phyloP scores from a whole-genome alignment of 1,140 invertebrate genomes.

The Cyclargus thomasi region DNA sequence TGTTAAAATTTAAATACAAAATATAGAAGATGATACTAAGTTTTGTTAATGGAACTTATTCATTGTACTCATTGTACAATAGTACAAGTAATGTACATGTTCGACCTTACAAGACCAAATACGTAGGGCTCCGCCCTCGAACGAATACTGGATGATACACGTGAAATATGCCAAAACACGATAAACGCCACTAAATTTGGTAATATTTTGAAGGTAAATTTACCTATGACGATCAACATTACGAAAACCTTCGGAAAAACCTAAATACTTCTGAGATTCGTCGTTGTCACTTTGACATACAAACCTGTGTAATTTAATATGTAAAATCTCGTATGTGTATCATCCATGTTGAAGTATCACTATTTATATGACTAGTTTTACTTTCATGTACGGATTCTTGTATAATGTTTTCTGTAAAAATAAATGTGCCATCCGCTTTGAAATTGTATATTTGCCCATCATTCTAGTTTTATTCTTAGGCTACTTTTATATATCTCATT shows the following conservation, averaged over 20 bases:
- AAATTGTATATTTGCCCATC: constrained; percentile 59
- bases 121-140: constrained; percentile 6
- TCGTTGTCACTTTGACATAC: no score
- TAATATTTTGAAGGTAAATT: no score
- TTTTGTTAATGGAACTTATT: constrained; percentile 19
- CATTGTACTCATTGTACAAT: constrained; percentile 59
- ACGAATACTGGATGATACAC: constrained; percentile 20
- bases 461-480: constrained; percentile 44
- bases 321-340: constrained; percentile 19
- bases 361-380: constrained; percentile 25
- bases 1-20: background rate
- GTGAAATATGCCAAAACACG: background rate
- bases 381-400: constrained; percentile 32
- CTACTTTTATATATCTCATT: constrained; percentile 29
- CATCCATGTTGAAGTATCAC: constrained; percentile 30
- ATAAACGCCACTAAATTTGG: no score
- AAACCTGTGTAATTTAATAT: constrained; percentile 24
- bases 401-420: constrained; percentile 59
- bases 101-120: constrained; percentile 9
- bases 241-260: no score
- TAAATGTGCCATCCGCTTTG: constrained; percentile 69
- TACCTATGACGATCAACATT: no score
- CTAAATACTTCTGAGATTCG: no score
- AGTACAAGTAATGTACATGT: constrained; percentile 50
- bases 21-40: background rate